phyloP scores from a whole-genome alignment of 2,797 vertebrate species.

The Yasuhikotakia modesta region DNA sequence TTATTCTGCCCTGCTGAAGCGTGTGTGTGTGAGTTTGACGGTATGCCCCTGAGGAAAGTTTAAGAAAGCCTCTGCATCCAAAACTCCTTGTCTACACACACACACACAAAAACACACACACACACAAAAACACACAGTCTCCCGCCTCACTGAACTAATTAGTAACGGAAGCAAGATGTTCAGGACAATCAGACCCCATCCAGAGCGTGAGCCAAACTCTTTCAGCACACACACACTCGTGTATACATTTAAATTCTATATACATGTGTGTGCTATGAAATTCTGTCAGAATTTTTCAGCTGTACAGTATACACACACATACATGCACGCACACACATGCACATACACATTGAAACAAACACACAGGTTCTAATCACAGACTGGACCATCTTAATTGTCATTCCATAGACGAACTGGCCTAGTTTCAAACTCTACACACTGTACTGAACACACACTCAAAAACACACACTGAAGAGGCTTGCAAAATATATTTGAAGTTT shows the following conservation, averaged over 20 bases:
- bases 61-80: conserved; percentile 50
- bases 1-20: conserved; percentile 65
- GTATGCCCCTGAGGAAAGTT: conserved; percentile 42
- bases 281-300: background rate
- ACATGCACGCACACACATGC: conserved; percentile 39
- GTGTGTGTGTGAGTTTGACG: conserved; percentile 47
- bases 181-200: conserved; percentile 63
- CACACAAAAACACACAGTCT: conserved; percentile 14
- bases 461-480: conserved; percentile 66
- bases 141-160: conserved; percentile 75
- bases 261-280: background rate
- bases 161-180: conserved; percentile 85
- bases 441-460: conserved; percentile 49
- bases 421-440: conserved; percentile 80
- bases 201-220: conserved; percentile 44
- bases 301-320: background rate
- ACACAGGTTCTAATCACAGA: conserved; percentile 71
- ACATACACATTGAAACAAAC: conserved; percentile 50
- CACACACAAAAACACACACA: conserved; percentile 44
- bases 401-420: conserved; percentile 89
- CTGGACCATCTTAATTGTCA: conserved; percentile 86
- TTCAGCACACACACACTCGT: conserved; percentile 32
- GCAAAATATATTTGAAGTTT: conserved; percentile 1
- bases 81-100: conserved; percentile 33
- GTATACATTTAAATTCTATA: background rate